Percentiles rank a stretch among this genome's conserved stretches.
Evolutionary conservation across 2,113 vertebrate genomes (phyloP).

Genomic region (Dunckerocampus dactyliophorus): DNA sequence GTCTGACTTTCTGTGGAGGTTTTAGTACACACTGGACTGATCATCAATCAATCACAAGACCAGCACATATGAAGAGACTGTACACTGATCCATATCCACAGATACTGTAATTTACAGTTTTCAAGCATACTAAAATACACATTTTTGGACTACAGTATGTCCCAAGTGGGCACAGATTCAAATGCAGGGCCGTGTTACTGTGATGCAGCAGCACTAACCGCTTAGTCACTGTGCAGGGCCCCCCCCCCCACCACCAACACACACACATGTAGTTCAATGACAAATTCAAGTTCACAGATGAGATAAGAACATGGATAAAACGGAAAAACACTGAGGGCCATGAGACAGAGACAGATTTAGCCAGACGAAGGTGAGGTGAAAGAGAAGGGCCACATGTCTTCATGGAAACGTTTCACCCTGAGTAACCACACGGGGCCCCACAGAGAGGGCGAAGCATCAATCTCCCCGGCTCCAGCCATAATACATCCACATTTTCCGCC

Average conservation of each 20-base stretch:
- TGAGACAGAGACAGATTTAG: conserved; percentile 37
- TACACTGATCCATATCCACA: too few relatives aligned
- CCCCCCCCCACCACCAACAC: not conserved
- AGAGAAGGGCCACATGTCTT: conserved; percentile 35
- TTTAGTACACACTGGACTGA: too few relatives aligned
- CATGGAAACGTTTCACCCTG: conserved; percentile 63
- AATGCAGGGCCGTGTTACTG: not conserved
- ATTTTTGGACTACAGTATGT: too few relatives aligned
- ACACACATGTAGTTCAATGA: conserved; percentile 30
- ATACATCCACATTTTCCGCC: conserved; percentile 57
- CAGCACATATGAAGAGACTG: too few relatives aligned
- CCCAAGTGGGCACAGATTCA: too few relatives aligned
- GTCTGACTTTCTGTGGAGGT: too few relatives aligned
- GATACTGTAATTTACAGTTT: too few relatives aligned
- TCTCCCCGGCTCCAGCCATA: conserved; percentile 58
- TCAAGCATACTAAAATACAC: too few relatives aligned
- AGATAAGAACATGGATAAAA: conserved; percentile 17
- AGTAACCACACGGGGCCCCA: conserved; percentile 64
- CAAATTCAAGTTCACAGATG: conserved; percentile 30
- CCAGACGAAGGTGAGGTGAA: conserved; percentile 43
- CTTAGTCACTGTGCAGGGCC: not conserved
- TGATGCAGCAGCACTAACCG: not conserved
- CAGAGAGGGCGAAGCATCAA: conserved; percentile 59
- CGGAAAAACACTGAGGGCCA: conserved; percentile 14
- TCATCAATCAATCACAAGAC: too few relatives aligned